Conservation (phyloP, 2,888 invertebrate species). For the Brenthis ino region DNA sequence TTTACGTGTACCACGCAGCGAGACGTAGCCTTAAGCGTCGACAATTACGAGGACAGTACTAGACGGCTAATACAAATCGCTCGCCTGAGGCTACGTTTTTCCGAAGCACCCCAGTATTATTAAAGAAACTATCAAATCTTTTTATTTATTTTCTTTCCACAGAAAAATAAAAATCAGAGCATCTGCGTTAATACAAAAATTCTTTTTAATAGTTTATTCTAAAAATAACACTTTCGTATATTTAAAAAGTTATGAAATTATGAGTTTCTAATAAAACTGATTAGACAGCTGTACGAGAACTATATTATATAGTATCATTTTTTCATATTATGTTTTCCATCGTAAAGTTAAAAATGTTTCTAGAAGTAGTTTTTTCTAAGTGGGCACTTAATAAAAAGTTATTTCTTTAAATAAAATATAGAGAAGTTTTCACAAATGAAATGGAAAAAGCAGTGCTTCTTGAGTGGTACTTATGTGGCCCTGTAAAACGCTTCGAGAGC, state of each 20-base stretch:
- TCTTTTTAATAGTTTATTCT: background rate
- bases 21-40: constrained; percentile 64
- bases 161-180: constrained; percentile 49
- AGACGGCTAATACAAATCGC: constrained; percentile 81
- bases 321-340: constrained; percentile 10
- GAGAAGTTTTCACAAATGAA: constrained; percentile 41
- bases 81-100: constrained; percentile 75
- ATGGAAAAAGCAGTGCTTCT: constrained; percentile 54
- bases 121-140: constrained; percentile 70
- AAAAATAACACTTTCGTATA: background rate
- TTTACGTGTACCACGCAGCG: constrained; percentile 64
- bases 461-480: constrained; percentile 66
- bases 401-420: constrained; percentile 36
- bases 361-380: constrained; percentile 15
- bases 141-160: constrained; percentile 47
- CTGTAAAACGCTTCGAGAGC: constrained; percentile 62
- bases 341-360: constrained; percentile 16
- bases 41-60: constrained; percentile 78
- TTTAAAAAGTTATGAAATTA: background rate
- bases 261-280: background rate
- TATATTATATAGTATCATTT: constrained; percentile 3
- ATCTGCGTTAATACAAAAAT: constrained; percentile 1
- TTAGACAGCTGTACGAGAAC: background rate
- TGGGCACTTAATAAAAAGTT: constrained; percentile 24
- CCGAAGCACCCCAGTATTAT: constrained; percentile 56